Conservation (phyloP, 2,797 vertebrate genomes). For the Moxostoma hubbsi region DNA sequence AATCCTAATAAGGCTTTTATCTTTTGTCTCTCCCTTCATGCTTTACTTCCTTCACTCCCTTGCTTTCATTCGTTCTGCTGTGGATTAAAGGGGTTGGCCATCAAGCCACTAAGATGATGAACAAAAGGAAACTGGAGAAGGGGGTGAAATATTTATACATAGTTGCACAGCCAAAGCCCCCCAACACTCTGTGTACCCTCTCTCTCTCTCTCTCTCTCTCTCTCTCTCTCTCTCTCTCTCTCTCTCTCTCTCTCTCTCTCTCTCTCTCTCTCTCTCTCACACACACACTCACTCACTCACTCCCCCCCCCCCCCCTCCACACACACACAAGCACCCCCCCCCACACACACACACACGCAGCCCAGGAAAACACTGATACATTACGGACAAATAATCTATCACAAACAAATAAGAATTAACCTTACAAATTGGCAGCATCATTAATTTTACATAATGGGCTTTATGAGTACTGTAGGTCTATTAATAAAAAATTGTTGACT, state of each 20-base stretch:
- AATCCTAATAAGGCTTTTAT: background rate
- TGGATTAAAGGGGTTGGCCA: constrained; percentile 56
- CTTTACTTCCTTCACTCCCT: constrained; percentile 35
- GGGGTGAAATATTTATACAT: constrained; percentile 78
- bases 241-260: too few relatives aligned
- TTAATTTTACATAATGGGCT: too few relatives aligned
- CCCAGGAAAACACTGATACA: constrained; percentile 31
- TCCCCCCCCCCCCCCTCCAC: too few relatives aligned
- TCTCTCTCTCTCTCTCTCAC: too few relatives aligned
- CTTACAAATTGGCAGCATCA: too few relatives aligned
- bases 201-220: constrained; percentile 14
- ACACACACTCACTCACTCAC: too few relatives aligned
- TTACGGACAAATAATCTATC: background rate
- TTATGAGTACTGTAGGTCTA: too few relatives aligned
- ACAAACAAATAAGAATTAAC: background rate
- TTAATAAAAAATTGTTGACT: too few relatives aligned
- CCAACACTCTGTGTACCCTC: constrained; percentile 57
- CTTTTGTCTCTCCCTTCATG: constrained; percentile 1
- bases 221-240: too few relatives aligned
- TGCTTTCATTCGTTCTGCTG: constrained; percentile 36
- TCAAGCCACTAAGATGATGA: constrained; percentile 56
- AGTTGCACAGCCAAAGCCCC: constrained; percentile 63
- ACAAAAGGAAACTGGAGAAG: constrained; percentile 78
- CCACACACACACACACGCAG: background rate
- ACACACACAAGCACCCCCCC: too few relatives aligned